These are phyloP conservation scores for Bos taurus DNA, from an alignment of 2,113 vertebrate genomes.

Conservation along the genomic window DNA sequence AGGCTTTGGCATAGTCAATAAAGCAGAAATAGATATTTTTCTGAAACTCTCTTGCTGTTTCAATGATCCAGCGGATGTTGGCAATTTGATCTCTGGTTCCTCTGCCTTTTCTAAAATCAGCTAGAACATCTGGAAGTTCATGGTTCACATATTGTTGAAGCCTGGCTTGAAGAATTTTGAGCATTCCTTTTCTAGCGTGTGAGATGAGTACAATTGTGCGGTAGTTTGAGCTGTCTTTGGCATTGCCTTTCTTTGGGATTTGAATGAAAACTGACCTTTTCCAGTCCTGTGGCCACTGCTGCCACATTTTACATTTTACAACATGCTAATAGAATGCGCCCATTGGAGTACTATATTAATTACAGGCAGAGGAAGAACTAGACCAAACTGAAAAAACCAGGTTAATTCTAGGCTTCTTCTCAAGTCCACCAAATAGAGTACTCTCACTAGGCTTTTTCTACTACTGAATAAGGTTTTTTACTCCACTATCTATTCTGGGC, in stretches of 20 bases:
- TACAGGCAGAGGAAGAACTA: neutral
- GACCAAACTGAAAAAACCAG: neutral
- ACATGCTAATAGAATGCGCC: neutral
- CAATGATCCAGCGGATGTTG: neutral
- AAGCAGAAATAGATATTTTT: neutral
- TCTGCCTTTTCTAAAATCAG: neutral
- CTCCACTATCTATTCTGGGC: neutral
- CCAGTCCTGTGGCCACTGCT: neutral
- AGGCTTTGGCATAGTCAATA: neutral
- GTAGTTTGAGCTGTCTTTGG: neutral
- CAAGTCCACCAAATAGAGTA: neutral
- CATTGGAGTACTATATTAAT: neutral
- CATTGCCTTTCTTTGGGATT: neutral
- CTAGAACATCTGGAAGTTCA: neutral
- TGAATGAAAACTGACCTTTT: neutral
- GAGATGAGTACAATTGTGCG: accelerated
- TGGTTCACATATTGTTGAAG: neutral
- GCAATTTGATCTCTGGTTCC: neutral
- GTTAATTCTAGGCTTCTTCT: neutral
- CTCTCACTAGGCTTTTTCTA: neutral
- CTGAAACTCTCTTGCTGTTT: neutral
- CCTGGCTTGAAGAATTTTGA: neutral
- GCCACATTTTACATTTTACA: neutral
- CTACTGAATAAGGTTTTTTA: neutral
- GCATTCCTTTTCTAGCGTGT: neutral